phyloP scores from a whole-genome alignment of 2,797 vertebrate species.

The Amniataba percoides region DNA sequence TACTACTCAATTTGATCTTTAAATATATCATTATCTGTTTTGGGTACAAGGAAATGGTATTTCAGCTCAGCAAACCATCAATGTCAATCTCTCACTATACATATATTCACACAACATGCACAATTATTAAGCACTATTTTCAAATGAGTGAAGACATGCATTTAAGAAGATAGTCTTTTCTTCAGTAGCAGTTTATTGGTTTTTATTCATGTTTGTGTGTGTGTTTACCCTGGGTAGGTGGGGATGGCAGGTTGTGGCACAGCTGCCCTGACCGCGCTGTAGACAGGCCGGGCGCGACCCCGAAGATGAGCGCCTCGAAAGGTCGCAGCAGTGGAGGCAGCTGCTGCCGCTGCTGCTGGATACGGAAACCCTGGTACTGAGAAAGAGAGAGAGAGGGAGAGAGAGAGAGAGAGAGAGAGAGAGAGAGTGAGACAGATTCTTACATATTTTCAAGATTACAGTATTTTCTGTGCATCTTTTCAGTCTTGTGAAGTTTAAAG shows the following conservation, averaged over 20 bases:
- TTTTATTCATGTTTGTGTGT: conserved; percentile 39
- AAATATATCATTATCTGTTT: conserved; percentile 11
- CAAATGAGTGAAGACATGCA: conserved; percentile 52
- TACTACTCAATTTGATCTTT: not conserved
- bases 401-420: not conserved
- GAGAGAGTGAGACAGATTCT: not conserved
- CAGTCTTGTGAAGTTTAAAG: not conserved
- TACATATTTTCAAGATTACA: not conserved
- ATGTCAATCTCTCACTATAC: conserved; percentile 47
- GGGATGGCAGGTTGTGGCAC: conserved; percentile 95
- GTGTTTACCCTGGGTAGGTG: conserved; percentile 95
- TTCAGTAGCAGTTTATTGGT: not conserved
- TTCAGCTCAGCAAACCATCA: conserved; percentile 68
- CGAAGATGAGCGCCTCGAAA: conserved; percentile 96
- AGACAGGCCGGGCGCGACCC: conserved; percentile 95
- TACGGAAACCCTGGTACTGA: conserved; percentile 98
- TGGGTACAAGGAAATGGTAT: conserved; percentile 82
- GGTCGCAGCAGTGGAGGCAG: conserved; percentile 92
- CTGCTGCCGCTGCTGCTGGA: conserved; percentile 87
- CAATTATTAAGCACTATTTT: conserved; percentile 36
- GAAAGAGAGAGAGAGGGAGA: not conserved
- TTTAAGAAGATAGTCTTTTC: conserved; percentile 20
- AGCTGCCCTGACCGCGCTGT: conserved; percentile 93
- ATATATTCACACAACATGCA: conserved; percentile 73
- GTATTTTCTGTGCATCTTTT: not conserved